Percentiles rank a stretch among this genome's conserved stretches.
Conservation (phyloP, 2,888 invertebrate genomes). For the Thecophora atra region DNA sequence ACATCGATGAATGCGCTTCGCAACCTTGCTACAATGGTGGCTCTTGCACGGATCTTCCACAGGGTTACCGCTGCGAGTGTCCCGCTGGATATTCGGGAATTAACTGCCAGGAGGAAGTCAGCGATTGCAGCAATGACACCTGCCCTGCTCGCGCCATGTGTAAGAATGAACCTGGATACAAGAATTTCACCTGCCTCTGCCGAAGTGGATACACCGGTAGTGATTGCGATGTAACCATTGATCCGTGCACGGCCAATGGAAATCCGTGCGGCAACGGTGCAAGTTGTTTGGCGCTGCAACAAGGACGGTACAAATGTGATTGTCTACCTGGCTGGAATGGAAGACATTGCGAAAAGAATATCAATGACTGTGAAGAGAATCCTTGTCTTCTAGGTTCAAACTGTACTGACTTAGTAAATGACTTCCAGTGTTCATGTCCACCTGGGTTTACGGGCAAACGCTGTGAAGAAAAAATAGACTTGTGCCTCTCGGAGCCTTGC, state of each 20-base stretch:
- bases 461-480: constrained; percentile 93
- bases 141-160: constrained; percentile 98
- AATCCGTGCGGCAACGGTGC: constrained; percentile 93
- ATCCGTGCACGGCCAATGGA: constrained; percentile 88
- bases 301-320: constrained; percentile 93
- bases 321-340: constrained; percentile 98
- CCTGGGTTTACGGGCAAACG: constrained; percentile 95
- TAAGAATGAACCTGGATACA: constrained; percentile 90
- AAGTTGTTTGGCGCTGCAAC: constrained; percentile 86
- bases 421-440: constrained; percentile 93
- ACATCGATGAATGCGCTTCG: constrained; percentile 94
- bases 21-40: constrained; percentile 94
- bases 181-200: constrained; percentile 92
- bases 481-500: constrained; percentile 91
- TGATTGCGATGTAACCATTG: constrained; percentile 90
- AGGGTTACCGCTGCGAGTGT: constrained; percentile 91
- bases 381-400: constrained; percentile 90
- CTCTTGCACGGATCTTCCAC: constrained; percentile 89
- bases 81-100: constrained; percentile 88
- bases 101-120: constrained; percentile 92
- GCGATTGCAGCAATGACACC: constrained; percentile 87
- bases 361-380: constrained; percentile 91
- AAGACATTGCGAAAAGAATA: constrained; percentile 91
- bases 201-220: constrained; percentile 93
- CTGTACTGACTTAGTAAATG: constrained; percentile 93